Base-by-base conservation (phyloP, 2,113 vertebrate genomes). In the Lamprotornis superbus region DNA sequence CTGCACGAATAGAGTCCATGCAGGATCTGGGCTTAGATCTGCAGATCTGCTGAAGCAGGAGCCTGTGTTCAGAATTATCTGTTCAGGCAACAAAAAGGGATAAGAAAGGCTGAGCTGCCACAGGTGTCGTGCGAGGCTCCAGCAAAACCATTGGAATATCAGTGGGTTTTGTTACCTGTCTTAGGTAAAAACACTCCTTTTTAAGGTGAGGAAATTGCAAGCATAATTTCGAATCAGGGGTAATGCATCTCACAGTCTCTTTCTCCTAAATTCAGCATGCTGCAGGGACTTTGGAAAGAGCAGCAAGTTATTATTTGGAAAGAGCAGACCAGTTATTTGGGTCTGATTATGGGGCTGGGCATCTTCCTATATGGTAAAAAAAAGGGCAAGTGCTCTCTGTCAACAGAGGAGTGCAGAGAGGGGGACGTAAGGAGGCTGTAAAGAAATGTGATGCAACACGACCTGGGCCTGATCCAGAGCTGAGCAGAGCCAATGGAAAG, bases 401-500 rank as follows among this genome's bases (percentile, higher is more conserved):
- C 53, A 81, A 35, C 1, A 6, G 37, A 46, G 37, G 28, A 96
- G 49, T 5, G 13, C 49, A 56, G 73, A 89, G 73, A 75, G 21
- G 37, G 33, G 40, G 86, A 92, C 0, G 3, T 89, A 88, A 86
- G 80, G 49, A 94, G 73, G 49, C 88, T 89, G 86, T 89, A 89
- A 81, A 93, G 89, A 94, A 94, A 81, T 69, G 90, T 95, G 92
- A 94, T 94, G 85, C 92, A 96, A 95, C 77, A 89, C 0, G 2
- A 69, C 19, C 86, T 89, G 92, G 71, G 73, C 46, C 86, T 52
- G 80, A 92, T 96, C 83, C 95, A 97, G 79, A 81, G 79, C 85
- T 83, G 71, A 61, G 87, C 13, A 11, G 57, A 94, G 92, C 55
- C 10, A 42, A 90, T 93, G 95, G 93, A 95, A 97, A 95, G 68